Evolutionary conservation across 1,140 invertebrate genomes (phyloP).

Genomic region (Euwallacea similis): DNA sequence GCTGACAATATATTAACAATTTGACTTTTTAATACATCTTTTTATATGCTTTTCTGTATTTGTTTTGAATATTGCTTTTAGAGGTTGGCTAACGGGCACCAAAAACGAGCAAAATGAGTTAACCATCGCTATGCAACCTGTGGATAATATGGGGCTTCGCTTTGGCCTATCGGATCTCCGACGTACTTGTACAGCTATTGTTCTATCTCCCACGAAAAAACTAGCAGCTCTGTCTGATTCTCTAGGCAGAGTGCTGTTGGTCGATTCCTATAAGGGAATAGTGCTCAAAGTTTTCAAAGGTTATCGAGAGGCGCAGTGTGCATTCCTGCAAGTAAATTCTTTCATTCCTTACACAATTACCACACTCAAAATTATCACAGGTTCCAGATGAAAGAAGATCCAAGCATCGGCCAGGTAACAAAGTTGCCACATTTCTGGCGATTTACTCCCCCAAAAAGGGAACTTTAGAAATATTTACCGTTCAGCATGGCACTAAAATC

Average conservation of each 20-base stretch:
- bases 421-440: constrained; percentile 74
- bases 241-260: constrained; percentile 81
- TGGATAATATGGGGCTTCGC: constrained; percentile 68
- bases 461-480: constrained; percentile 82
- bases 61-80: constrained; percentile 47
- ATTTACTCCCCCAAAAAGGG: constrained; percentile 85
- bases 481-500: constrained; percentile 84
- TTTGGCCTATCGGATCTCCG: constrained; percentile 85
- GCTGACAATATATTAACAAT: background rate
- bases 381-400: constrained; percentile 64
- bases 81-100: constrained; percentile 63
- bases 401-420: constrained; percentile 51
- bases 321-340: constrained; percentile 70
- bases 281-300: constrained; percentile 90
- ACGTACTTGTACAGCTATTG: constrained; percentile 70
- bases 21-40: background rate
- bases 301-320: constrained; percentile 90
- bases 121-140: constrained; percentile 56
- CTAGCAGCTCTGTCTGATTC: constrained; percentile 82
- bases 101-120: constrained; percentile 55
- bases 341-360: background rate
- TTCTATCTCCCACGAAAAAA: constrained; percentile 77
- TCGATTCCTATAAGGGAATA: constrained; percentile 80
- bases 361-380: background rate
- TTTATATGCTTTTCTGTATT: background rate